A percentile compares a stretch with the other conserved stretches of the same genome.
Evolutionary conservation across 2,797 vertebrate genomes (phyloP).

Genomic region (Pseudotriccus pelzelni): DNA sequence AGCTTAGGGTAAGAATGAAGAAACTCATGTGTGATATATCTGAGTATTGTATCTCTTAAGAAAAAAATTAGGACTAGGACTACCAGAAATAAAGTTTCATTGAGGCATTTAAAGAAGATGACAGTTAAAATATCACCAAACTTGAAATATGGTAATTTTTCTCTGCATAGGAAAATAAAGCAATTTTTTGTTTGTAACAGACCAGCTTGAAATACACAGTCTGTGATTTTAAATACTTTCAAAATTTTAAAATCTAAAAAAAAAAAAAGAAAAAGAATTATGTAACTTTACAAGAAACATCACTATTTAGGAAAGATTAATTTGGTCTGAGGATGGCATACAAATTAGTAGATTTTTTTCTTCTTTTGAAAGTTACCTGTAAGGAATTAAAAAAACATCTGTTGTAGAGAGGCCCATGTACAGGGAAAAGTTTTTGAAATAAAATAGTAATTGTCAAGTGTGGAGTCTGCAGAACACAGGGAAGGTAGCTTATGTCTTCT

Average conservation of each 20-base stretch:
- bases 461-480: neutral
- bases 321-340: neutral
- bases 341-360: neutral
- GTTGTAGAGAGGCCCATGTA: neutral
- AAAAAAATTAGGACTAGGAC: neutral
- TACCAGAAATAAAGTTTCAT: neutral
- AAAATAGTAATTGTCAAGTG: neutral
- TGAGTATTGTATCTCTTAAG: neutral
- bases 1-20: neutral
- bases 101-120: neutral
- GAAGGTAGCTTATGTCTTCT: neutral
- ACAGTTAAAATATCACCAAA: neutral
- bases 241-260: neutral
- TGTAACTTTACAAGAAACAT: neutral
- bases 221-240: neutral
- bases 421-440: neutral
- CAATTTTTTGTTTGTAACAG: neutral
- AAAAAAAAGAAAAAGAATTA: neutral
- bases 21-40: too few relatives aligned
- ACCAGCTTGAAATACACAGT: neutral
- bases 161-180: neutral
- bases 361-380: neutral
- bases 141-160: neutral
- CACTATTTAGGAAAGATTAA: neutral
- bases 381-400: neutral